Evolutionary conservation across 1,140 invertebrate genomes (phyloP).

Genomic region (Heliothis virescens): DNA sequence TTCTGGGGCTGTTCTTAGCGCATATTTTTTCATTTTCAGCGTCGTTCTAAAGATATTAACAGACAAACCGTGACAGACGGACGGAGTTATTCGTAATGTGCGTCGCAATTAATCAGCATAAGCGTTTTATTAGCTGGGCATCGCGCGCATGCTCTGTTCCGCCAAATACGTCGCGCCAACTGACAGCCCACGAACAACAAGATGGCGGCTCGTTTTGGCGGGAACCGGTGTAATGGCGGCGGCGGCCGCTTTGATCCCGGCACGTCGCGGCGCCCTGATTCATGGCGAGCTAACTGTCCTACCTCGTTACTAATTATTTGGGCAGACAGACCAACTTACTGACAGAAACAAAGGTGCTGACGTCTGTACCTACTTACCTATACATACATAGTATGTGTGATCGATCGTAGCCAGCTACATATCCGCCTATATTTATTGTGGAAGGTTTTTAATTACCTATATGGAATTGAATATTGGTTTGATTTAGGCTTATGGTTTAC

Average conservation of each 20-base stretch:
- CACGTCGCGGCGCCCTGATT: conserved; percentile 7
- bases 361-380: neutral
- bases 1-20: conserved; percentile 53
- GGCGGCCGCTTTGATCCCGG: conserved; percentile 57
- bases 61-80: conserved; percentile 56
- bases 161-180: conserved; percentile 62
- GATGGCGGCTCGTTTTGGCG: conserved; percentile 62
- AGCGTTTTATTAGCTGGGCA: conserved; percentile 69
- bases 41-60: conserved; percentile 52
- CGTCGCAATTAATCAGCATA: conserved; percentile 70
- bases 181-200: conserved; percentile 68
- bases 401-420: too few relatives aligned
- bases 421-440: too few relatives aligned
- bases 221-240: conserved; percentile 62
- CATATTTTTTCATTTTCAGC: conserved; percentile 55
- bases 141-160: conserved; percentile 63
- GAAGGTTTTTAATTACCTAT: too few relatives aligned
- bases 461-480: too few relatives aligned
- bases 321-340: conserved; percentile 11
- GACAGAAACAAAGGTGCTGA: neutral
- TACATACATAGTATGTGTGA: neutral
- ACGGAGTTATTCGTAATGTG: conserved; percentile 60
- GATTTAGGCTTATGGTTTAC: too few relatives aligned
- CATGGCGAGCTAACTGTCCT: conserved; percentile 29
- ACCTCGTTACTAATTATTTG: conserved; percentile 39